Conservation (phyloP, 2,797 vertebrate genomes). For the Halcyon chelicuti region DNA sequence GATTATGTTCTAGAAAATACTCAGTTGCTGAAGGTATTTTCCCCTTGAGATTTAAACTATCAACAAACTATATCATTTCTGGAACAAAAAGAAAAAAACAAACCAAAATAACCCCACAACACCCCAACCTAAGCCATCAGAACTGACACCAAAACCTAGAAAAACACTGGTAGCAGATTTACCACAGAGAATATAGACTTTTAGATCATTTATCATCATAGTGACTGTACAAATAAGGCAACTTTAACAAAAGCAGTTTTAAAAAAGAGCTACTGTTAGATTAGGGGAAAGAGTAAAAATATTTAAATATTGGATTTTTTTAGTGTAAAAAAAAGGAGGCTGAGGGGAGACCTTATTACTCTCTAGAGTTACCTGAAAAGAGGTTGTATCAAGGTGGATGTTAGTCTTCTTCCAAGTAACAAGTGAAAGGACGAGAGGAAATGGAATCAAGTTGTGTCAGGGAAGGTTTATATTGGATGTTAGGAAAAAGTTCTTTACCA, state of each 20-base stretch:
- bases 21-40: neutral
- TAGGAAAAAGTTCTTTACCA: too few relatives aligned
- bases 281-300: neutral
- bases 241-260: neutral
- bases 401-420: too few relatives aligned
- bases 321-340: too few relatives aligned
- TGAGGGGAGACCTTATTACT: too few relatives aligned
- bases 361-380: too few relatives aligned
- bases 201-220: neutral
- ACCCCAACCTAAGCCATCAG: rapidly evolving
- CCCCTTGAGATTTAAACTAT: neutral
- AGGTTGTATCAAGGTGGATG: too few relatives aligned
- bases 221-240: neutral
- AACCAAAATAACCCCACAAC: rapidly evolving
- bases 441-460: too few relatives aligned
- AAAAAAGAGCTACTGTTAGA: neutral
- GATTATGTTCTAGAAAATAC: neutral
- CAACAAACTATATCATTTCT: neutral
- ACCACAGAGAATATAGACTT: neutral
- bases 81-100: neutral
- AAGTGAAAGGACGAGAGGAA: too few relatives aligned
- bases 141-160: neutral
- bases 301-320: neutral
- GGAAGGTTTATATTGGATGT: too few relatives aligned
- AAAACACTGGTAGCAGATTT: neutral